These are phyloP conservation scores for Manis crassicaudata DNA, from an alignment of 2,797 vertebrate genomes.

Conservation along the genomic window DNA sequence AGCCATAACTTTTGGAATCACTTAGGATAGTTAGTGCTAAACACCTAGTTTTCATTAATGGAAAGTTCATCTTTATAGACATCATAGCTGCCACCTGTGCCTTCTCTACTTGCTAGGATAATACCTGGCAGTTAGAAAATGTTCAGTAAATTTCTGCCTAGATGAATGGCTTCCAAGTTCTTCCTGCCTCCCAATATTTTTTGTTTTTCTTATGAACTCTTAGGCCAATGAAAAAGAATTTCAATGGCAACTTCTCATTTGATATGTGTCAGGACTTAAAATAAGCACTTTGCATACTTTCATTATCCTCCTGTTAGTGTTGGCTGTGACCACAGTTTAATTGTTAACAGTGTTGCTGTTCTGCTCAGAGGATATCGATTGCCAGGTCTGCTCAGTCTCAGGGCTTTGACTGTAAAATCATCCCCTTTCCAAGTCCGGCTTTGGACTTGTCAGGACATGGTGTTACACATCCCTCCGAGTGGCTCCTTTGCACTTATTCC, in stretches of 20 bases:
- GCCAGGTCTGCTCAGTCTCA: not conserved
- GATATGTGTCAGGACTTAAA: not conserved
- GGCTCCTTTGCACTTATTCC: not conserved
- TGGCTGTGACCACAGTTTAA: not conserved
- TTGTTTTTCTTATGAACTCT: not conserved
- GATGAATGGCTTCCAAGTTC: not conserved
- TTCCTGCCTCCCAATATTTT: not conserved
- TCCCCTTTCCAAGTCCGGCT: not conserved
- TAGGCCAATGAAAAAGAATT: not conserved
- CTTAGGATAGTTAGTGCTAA: not conserved
- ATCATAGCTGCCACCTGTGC: not conserved
- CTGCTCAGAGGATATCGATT: not conserved
- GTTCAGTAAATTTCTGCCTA: not conserved
- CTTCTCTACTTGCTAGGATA: not conserved
- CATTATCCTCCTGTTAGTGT: not conserved
- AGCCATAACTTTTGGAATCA: not conserved
- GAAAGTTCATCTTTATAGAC: not conserved
- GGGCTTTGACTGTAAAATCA: not conserved
- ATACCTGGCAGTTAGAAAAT: not conserved
- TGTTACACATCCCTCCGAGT: not conserved
- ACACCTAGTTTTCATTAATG: not conserved
- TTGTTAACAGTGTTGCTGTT: not conserved
- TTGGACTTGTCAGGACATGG: not conserved
- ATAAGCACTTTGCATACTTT: not conserved
- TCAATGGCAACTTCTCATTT: not conserved